These are phyloP conservation scores for Acronicta psi DNA, from an alignment of 2,888 invertebrate genomes.

Conservation along the genomic window DNA sequence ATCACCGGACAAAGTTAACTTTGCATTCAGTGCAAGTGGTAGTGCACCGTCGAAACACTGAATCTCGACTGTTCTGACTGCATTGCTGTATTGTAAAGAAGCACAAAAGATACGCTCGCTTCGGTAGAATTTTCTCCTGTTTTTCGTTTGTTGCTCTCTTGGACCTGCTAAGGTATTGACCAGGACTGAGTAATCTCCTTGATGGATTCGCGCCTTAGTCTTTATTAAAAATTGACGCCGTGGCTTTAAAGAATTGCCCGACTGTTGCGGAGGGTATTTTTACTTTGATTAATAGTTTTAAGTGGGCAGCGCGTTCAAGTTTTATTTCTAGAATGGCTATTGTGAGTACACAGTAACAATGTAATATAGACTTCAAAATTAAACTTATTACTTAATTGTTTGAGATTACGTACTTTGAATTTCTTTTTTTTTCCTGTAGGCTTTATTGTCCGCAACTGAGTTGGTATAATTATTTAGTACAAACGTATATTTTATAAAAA, in stretches of 20 bases:
- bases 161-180: slow-evolving; percentile 59
- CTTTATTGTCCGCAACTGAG: no score
- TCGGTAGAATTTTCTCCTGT: slow-evolving; percentile 66
- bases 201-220: slow-evolving; percentile 60
- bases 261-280: slow-evolving; percentile 2
- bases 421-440: no score
- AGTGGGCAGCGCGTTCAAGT: neutral
- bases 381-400: no score
- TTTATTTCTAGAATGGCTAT: neutral
- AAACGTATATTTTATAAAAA: no score
- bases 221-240: slow-evolving; percentile 43
- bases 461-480: no score
- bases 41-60: slow-evolving; percentile 51
- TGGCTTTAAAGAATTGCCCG: slow-evolving; percentile 22
- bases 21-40: slow-evolving; percentile 63
- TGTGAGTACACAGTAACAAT: neutral
- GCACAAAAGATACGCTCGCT: slow-evolving; percentile 74
- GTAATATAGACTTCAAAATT: no score
- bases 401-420: no score
- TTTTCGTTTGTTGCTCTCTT: slow-evolving; percentile 71
- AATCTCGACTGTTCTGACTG: slow-evolving; percentile 48
- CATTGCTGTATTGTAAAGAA: slow-evolving; percentile 56
- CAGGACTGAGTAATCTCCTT: slow-evolving; percentile 67
- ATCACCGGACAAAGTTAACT: slow-evolving; percentile 69
- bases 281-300: slow-evolving; percentile 23